A percentile compares a stretch with the other conserved stretches of the same genome.
These are phyloP conservation scores for Leistus spinibarbis DNA, from an alignment of 2,888 invertebrate species.

Conservation along the genomic window DNA sequence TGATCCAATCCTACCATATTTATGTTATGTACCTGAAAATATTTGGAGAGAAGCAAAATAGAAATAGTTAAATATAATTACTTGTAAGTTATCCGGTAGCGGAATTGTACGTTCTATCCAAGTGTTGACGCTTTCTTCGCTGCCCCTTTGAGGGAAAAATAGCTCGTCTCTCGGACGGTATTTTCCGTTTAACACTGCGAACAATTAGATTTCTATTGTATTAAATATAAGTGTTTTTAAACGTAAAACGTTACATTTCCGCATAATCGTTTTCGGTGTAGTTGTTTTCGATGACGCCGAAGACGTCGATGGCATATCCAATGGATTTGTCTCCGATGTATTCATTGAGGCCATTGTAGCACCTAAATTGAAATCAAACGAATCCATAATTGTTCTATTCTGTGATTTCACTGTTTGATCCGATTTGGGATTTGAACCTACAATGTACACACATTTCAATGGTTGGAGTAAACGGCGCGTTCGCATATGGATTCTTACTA, in stretches of 20 bases:
- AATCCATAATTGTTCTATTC: conserved; percentile 18
- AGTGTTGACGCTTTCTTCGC: not conserved
- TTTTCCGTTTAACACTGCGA: conserved; percentile 12
- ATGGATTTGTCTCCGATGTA: not conserved
- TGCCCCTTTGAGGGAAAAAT: not conserved
- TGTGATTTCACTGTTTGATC: not conserved
- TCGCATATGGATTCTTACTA: not conserved
- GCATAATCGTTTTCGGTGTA: conserved; percentile 1
- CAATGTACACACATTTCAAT: not conserved
- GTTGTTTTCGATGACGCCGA: not conserved
- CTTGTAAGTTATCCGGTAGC: conserved; percentile 15
- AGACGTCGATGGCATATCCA: conserved; percentile 28
- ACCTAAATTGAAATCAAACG: conserved; percentile 22
- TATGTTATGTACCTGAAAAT: not conserved
- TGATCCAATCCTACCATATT: too few relatives aligned
- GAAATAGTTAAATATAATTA: not conserved
- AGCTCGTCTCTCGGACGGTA: not conserved
- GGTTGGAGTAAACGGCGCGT: not conserved
- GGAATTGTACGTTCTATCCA: conserved; percentile 16
- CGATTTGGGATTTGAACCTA: not conserved
- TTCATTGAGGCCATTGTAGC: not conserved
- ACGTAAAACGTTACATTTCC: conserved; percentile 1
- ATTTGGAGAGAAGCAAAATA: not conserved
- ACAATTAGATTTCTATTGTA: not conserved
- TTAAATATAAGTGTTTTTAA: not conserved